Evolutionary conservation across 2,888 invertebrate genomes (phyloP).

Genomic region (Lasioglossum zephyrum): DNA sequence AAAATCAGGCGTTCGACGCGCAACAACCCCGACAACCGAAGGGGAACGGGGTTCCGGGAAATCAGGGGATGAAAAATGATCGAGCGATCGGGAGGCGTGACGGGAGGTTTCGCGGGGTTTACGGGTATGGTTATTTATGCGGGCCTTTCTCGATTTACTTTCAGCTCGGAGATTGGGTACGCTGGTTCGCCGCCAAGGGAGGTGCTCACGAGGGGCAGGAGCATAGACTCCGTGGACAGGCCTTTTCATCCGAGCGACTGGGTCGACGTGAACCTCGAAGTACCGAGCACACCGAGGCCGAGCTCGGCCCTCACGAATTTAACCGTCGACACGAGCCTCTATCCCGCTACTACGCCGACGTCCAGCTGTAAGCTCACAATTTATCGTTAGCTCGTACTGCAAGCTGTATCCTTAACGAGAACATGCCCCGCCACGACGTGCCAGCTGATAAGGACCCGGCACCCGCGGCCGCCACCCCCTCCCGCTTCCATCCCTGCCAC

Average conservation of each 20-base stretch:
- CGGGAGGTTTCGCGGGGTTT: neutral
- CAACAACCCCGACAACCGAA: neutral
- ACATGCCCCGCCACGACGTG: constrained; percentile 50
- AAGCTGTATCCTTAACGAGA: constrained; percentile 60
- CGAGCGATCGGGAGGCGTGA: neutral
- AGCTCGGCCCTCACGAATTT: constrained; percentile 76
- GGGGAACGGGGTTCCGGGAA: neutral
- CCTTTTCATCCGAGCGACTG: constrained; percentile 85
- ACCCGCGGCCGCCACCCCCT: neutral
- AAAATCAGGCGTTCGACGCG: neutral
- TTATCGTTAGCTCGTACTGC: constrained; percentile 61
- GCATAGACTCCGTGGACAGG: constrained; percentile 83
- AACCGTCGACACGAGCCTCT: constrained; percentile 73
- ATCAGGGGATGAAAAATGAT: neutral
- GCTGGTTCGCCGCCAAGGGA: constrained; percentile 81
- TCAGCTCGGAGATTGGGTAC: constrained; percentile 82
- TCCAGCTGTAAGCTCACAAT: constrained; percentile 73
- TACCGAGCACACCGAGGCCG: constrained; percentile 83
- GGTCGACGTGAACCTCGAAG: constrained; percentile 86
- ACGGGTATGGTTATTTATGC: constrained; percentile 23
- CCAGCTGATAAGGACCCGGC: constrained; percentile 46
- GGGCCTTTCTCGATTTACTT: constrained; percentile 25
- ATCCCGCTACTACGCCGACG: constrained; percentile 69
- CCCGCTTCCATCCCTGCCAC: neutral
- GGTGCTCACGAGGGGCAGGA: constrained; percentile 78